Conservation (phyloP, 2,113 vertebrate species). For the Perccottus glenii region DNA sequence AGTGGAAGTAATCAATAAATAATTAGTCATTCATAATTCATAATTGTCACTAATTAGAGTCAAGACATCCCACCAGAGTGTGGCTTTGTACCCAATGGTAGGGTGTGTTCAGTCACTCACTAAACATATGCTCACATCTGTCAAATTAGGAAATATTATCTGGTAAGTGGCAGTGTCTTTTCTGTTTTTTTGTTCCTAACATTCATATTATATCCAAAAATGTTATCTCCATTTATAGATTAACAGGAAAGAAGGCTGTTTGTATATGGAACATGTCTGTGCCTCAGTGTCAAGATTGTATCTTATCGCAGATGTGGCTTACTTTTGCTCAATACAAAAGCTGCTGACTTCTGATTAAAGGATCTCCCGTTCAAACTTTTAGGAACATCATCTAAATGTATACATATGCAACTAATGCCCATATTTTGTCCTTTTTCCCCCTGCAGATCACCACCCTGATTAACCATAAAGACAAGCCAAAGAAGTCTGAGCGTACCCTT, state of each 20-base stretch:
- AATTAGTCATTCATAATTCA: conserved; percentile 67
- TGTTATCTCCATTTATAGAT: conserved; percentile 28
- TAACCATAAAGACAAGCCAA: conserved; percentile 97
- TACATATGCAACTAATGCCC: neutral
- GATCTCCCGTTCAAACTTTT: too few relatives aligned
- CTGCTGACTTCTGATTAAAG: neutral
- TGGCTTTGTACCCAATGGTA: conserved; percentile 8
- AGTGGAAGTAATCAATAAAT: conserved; percentile 61
- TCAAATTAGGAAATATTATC: neutral
- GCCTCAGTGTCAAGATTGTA: conserved; percentile 15
- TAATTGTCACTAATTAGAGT: conserved; percentile 71
- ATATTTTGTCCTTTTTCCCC: neutral
- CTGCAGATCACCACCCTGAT: conserved; percentile 97
- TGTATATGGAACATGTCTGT: conserved; percentile 32
- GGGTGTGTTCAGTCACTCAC: conserved; percentile 14
- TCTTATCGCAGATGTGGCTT: conserved; percentile 19
- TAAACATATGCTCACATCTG: conserved; percentile 12
- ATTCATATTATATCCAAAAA: neutral
- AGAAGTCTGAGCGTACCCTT: conserved; percentile 93
- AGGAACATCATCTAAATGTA: too few relatives aligned
- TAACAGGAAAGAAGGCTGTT: conserved; percentile 11
- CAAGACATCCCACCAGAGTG: conserved; percentile 47
- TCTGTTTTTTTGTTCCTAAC: neutral
- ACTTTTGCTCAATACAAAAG: too few relatives aligned
- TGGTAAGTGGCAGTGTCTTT: neutral